Evolutionary conservation across 2,888 invertebrate genomes (phyloP), one percentile per base, ranked within the genome.

Genomic region (Dusona sp.): DNA sequence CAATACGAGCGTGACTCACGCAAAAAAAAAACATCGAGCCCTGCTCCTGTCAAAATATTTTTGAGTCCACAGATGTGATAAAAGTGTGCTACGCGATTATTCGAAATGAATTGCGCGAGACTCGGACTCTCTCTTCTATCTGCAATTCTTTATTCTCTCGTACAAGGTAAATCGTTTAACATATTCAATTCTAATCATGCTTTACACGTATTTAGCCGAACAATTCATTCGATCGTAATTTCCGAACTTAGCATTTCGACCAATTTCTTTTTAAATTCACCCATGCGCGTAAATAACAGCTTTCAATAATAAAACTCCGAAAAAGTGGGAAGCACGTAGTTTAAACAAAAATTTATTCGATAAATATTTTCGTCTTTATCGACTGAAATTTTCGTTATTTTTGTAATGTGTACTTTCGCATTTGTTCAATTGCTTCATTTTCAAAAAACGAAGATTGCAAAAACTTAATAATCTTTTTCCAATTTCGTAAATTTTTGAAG

Each of bases 31-130:
- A 38, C 11, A 36, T 36, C 29, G 19, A n/a, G 16, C 13, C 33
- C 7, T 38, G 57, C 9, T 81, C 25, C 68, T 86, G 84, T 84
- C 79, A 83, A 77, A 45, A 78, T 65, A 38, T 25, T 67, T 54
- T 36, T 36, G 16, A 48, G 33, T 25, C 19, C 72, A 70, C 73
- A 83, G 65, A 81, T 78, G 80, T 74, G 57, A 78, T 29, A 68
- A 29, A 70, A 70, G 13, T 38, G 64, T 67, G 33, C n/a, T 61
- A 36, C 16, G 64, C 38, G 48, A 45, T 38, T 65, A 19, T 65
- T 79, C 81, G 84, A 78, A 67, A 86, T 86, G 86, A 84, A 79
- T 54, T 74, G 54, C 38, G 72, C 64, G 36, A 84, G 74, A 51
- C 51, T 84, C 72, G 72, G 67, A 33, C 45, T 86, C 67, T 83